Evolutionary conservation across 2,113 vertebrate genomes (phyloP), one percentile per base, ranked within the genome.

Genomic region (Agapornis roseicollis): DNA sequence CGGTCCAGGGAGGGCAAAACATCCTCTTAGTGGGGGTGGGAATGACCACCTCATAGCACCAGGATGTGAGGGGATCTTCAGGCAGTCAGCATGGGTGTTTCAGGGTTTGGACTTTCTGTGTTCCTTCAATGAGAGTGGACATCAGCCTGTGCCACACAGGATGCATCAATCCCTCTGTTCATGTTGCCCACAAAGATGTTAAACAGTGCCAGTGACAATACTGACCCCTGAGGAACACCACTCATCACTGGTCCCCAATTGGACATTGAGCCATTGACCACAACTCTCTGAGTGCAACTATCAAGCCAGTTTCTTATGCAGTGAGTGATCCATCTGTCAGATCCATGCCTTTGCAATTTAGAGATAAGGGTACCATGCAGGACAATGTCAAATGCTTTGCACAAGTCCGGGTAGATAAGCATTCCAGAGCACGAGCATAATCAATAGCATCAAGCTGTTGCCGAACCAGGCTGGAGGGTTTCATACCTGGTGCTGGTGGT

Each of bases 41-140:
- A 41, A 11, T 6, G 31, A 18, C 31, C n/a, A 10, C 18, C 24
- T 39, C 4, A 0, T 22, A 49, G 53, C 14, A 1, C 18, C 0
- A 2, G 28, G 31, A 19, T 3, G 2, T 5, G 7, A 47, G 49
- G 25, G 37, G 29, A n/a, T 50, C 28, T 25, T 41, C 14, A 68
- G 65, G 37, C 76, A 19, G 50, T 20, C 49, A 33, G 46, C 27
- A 9, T 0, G 0, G 41, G 0, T 56, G 14, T n/a, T 47, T n/a
- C 1, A 4, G 31, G 37, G 10, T 6, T 55, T 28, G 1, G 44
- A 1, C 9, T 42, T 70, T 11, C 10, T 1, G 0, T 7, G 35
- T 18, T 27, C 46, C 28, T 53, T 52, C 13, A 9, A 66, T 16
- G 35, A 60, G 60, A 42, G 41, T 2, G 22, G 46, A 27, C 60